Base-by-base conservation (phyloP, 2,888 invertebrate species). In the Luperina testacea region DNA sequence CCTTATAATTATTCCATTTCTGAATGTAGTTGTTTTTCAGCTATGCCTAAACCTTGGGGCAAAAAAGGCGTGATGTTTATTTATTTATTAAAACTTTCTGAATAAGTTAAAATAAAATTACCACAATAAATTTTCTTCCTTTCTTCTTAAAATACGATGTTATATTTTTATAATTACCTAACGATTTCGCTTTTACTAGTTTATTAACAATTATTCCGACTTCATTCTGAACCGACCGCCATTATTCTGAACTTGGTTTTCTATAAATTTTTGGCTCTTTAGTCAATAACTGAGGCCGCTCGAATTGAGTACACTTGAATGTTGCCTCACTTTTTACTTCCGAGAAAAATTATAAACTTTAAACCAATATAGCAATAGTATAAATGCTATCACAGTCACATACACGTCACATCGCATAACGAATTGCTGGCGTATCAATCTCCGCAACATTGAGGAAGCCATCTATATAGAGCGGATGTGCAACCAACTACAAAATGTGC, bases 401-500 rank as follows among this genome's bases (percentile, higher is more conserved):
- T 59, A 72, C 48, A 17, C n/a, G 57, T 73, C 42, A 78, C 72
- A 57, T 38, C 61, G 73, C 57, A 51, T 68, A 70, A 65, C 72
- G 59, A 53, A 73, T 73, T 57, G 45, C 45, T 9, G 48, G 20
- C 61, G 64, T 77, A 78, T 77, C 64, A 78, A 81, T 82, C 63
- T 75, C 78, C 82, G 61, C 63, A 38, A 51, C 74, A 64, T 68
- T 45, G 74, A 74, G 78, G 78, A 82, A 78, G 63, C 57, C 48
- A 69, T 70, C 27, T 42, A 63, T 63, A 70, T 45, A n/a, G 59
- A 78, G 42, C 78, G 82, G 71, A 82, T 69, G 61, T 73, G 32
- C 65, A 74, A 27, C 65, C 61, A 61, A 59, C 71, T 53, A 72
- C 59, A 72, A 65, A 65, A 65, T 77, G n/a, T 72, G 45, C 79